Evolutionary conservation across 2,797 vertebrate species (phyloP), one percentile per base, ranked within the genome.

Genomic region (Carduelis carduelis): DNA sequence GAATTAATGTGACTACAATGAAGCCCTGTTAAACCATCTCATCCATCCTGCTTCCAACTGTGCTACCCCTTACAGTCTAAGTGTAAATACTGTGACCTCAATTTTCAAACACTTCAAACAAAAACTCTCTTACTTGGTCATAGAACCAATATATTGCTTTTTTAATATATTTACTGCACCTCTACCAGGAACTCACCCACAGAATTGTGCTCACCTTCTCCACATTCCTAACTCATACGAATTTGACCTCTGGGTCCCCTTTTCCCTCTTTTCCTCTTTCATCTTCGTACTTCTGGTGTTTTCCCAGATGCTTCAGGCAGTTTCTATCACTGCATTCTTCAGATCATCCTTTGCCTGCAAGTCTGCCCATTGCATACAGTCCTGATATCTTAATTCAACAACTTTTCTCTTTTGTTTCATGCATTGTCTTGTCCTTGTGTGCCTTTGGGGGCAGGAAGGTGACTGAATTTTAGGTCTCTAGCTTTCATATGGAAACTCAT

Each of bases 1-100:
- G n/a, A 80, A 79, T 94, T 96, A 95, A 94, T 94, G 94, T 92
- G 49, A 60, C 80, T 90, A 92, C 84, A 95, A 37, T 71, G 71
- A 91, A 86, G 76, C 37, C 79, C 59, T 79, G 56, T 90, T 83
- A 77, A 81, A 43, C 50, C 35, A 86, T 82, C 35, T 93, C 95
- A 91, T 91, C 80, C 64, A 46, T 95, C 52, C 90, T 65, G 55
- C 59, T 82, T 83, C 70, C 85, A 60, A 18, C 70, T 83, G 70
- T 72, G 74, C 39, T 81, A 43, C 55, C 17, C 41, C 32, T 78
- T 34, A 60, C 16, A 80, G 75, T 16, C 21, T 49, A 57, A 68
- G 26, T 79, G 66, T 84, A 79, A 91, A 83, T 86, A 87, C 47
- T 81, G 76, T 72, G 87, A 52, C 53, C 47, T 81, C 61, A 83